Evolutionary conservation across 2,113 vertebrate genomes (phyloP), one percentile per base, ranked within the genome.

Genomic region (Mirounga angustirostris): DNA sequence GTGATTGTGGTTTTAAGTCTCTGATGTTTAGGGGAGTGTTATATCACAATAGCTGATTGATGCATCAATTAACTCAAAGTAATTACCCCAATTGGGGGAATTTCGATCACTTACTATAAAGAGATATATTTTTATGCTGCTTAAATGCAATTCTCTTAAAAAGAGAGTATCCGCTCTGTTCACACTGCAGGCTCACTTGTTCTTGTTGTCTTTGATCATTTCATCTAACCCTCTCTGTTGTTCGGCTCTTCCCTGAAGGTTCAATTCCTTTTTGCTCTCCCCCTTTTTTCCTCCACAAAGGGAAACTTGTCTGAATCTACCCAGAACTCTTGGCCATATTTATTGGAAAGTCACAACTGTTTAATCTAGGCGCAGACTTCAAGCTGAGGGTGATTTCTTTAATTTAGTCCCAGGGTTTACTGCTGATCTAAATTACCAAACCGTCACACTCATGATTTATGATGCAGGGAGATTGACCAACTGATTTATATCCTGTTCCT

Each of bases 361-460:
- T 97, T 90, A 95, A 87, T 85, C 67, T 94, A 95, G 52, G 69
- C 63, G 21, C 19, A 88, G 52, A 92, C 14, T 93, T 93, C 40
- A 84, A 94, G 91, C 54, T 36, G 63, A 97, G 88, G 80, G 46
- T 91, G 83, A 97, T 91, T 94, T 95, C 80, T 88, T 96, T 97
- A 94, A 95, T 94, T 94, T 88, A 85, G 81, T 78, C 84, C 30
- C 19, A 33, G 56, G n/a, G 83, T 88, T 95, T 95, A 96, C 56
- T 94, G 65, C 94, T 97, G 84, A 85, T 97, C 91, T 97, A 97
- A 97, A 98, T 97, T 96, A 94, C 58, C 46, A 85, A 97, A 88
- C 24, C 22, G 13, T 82, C 91, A 93, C 90, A 79, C 15, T 94
- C 10, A 9, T 74, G 88, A 98, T 97, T 96, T 97, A 96, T 67